phyloP scores from a whole-genome alignment of 2,113 vertebrate genomes.

The Cynopterus brachyotis region DNA sequence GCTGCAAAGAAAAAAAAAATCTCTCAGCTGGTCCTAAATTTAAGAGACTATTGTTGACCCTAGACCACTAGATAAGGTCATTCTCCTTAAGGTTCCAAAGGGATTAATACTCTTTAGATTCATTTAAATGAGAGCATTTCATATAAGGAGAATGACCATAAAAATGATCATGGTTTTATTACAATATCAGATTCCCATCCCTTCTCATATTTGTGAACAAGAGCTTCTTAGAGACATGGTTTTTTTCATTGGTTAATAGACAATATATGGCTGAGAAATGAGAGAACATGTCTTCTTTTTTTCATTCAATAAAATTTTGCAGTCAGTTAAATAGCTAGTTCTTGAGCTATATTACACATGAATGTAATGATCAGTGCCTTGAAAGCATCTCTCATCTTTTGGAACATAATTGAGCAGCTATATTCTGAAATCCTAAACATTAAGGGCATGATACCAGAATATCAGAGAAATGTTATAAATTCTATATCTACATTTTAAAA shows the following conservation, averaged over 20 bases:
- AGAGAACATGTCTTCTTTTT: not conserved
- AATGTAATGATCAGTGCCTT: not conserved
- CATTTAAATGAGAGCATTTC: not conserved
- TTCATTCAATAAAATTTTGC: not conserved
- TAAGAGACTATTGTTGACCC: not conserved
- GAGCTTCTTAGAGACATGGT: not conserved
- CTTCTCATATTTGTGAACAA: conserved; percentile 14
- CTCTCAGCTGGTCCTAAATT: not conserved
- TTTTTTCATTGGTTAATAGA: not conserved
- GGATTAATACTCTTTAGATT: not conserved
- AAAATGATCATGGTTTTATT: not conserved
- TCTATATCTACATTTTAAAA: not conserved
- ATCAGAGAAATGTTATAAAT: not conserved
- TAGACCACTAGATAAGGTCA: not conserved
- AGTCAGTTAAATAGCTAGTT: not conserved
- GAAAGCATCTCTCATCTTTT: not conserved
- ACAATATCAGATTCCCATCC: not conserved
- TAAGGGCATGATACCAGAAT: not conserved
- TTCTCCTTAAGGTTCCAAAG: not conserved
- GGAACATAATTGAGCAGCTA: not conserved
- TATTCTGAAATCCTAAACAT: not conserved
- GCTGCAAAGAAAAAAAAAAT: not conserved
- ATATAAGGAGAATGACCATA: not conserved
- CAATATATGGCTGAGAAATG: not conserved
- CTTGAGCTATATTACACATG: not conserved